phyloP scores from a whole-genome alignment of 2,888 invertebrate species.

The Priocnemis perturbator region DNA sequence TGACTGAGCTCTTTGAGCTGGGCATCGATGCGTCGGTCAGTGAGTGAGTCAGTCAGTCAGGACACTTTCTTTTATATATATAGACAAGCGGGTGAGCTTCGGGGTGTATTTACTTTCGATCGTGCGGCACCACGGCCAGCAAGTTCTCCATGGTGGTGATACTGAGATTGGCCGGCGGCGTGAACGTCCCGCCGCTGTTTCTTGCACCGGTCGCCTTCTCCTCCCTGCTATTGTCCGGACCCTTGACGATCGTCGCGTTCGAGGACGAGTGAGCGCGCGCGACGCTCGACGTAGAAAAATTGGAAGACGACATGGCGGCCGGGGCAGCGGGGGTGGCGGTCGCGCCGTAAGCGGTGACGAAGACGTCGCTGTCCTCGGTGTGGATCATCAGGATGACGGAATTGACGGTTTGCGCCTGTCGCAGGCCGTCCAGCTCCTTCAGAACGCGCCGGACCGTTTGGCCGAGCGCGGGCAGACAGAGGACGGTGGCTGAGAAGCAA shows the following conservation, averaged over 20 bases:
- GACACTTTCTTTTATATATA: too few species aligned
- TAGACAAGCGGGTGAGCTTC: too few species aligned
- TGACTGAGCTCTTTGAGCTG: too few species aligned
- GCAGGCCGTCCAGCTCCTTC: constrained; percentile 73
- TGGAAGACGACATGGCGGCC: constrained; percentile 54
- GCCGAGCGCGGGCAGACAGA: constrained; percentile 76
- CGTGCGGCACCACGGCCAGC: constrained; percentile 68
- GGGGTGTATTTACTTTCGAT: constrained; percentile 62
- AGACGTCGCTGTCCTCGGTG: constrained; percentile 66
- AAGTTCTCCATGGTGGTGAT: constrained; percentile 61
- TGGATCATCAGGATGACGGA: constrained; percentile 76
- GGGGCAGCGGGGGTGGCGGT: constrained; percentile 7
- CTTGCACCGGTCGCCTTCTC: too few species aligned
- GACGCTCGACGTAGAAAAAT: constrained; percentile 51
- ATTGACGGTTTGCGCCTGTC: constrained; percentile 73
- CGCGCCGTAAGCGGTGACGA: constrained; percentile 68
- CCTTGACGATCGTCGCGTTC: constrained; percentile 6
- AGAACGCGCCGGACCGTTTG: constrained; percentile 64
- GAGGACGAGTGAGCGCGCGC: constrained; percentile 8
- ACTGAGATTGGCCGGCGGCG: constrained; percentile 58
- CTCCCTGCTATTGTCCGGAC: not conserved
- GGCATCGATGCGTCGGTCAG: too few species aligned
- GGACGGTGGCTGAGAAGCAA: constrained; percentile 73
- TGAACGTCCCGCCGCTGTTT: constrained; percentile 30
- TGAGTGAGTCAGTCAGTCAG: too few species aligned